Base-by-base conservation (phyloP, 92 coral and sea anemone species). In the Parazoanthus darwini region DNA sequence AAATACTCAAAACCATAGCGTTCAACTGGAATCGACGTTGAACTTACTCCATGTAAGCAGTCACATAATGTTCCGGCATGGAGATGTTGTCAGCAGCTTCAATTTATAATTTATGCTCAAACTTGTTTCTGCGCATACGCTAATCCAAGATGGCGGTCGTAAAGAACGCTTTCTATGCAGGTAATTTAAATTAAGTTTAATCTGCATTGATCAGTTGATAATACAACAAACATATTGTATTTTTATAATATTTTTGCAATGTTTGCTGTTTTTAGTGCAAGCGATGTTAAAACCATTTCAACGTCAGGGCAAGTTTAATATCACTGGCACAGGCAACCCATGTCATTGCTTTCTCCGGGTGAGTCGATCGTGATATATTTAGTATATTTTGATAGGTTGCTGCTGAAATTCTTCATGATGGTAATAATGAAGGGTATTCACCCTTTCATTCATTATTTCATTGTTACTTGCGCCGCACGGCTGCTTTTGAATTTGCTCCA, bases 71-170 rank as follows among this genome's bases (percentile, higher is more conserved):
- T 9, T 39, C 35, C 43, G 66, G 2, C 26, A 59, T 59, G 87
- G 58, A n/a, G 23, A 10, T 25, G 23, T n/a, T 74, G 78, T 50
- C 94, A 89, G 92, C 92, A 86, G 94, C 18, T 5, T 3, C 16
- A 33, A 13, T 5, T 33, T 43, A 23, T 26, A 73, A 18, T 29
- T 5, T 23, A 74, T 89, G 92, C 90, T 26, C 65, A 82, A 86
- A 36, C 80, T 89, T 89, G 91, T 89, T 89, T 89, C 91, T 81
- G 75, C 88, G 56, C 87, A 83, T 39, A 68, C 36, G 37, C 11
- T 14, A 72, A 23, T 90, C 58, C 89, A 93, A 93, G 79, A 93
- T 93, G 95, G 95, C 94, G 92, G 92, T 91, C 38, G 76, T 66
- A 58, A 71, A 44, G 43, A 85, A 56, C 56, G 25, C 25, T 37